Base-by-base conservation (phyloP, 2,797 vertebrate species). In the Vultur gryphus region DNA sequence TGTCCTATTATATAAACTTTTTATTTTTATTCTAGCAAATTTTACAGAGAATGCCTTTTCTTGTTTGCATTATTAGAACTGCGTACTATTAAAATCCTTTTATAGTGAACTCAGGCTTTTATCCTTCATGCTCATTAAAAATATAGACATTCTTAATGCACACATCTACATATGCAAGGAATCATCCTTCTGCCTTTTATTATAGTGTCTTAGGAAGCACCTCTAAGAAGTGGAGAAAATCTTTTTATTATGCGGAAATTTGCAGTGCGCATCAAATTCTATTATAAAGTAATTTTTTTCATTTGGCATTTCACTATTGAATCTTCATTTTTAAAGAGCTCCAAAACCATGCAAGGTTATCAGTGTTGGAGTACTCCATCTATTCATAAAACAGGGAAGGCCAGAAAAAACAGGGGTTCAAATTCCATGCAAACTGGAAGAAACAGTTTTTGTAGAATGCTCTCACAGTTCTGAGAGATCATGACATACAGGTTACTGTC, bases 301-400 rank as follows among this genome's bases (percentile, higher is more conserved):
- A 72, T 64, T 19, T 51, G 15, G 3, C 2, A 52, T 78, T 88
- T 88, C 20, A 46, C 20, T 71, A n/a, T 11, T 16, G 26, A 64
- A 49, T 73, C 16, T 41, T 70, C 33, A 33, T 33, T 81, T 93
- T 66, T 25, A 52, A 71, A 39, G 37, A 51, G 16, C 13, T 59
- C 9, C 24, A 65, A 35, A 87, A 59, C 2, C 0, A 1, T 33
- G 29, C 6, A 0, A 54, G 57, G 5, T 57, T 76, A 9, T 51
- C 3, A 37, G 9, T 62, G 14, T 20, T 92, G 16, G 4, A 39
- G 4, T 48, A 15, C 10, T 57, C 6, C 18, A 43, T 39, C 26
- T 85, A 52, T 16, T 52, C 2, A 33, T 31, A 44, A 78, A 62
- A 33, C 3, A 43, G 7, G 5, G 44, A 58, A 75, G 29, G 5